Percentiles rank a stretch among this genome's conserved stretches.
Evolutionary conservation across 2,888 invertebrate species (phyloP).

Genomic region (Brachycybe producta): DNA sequence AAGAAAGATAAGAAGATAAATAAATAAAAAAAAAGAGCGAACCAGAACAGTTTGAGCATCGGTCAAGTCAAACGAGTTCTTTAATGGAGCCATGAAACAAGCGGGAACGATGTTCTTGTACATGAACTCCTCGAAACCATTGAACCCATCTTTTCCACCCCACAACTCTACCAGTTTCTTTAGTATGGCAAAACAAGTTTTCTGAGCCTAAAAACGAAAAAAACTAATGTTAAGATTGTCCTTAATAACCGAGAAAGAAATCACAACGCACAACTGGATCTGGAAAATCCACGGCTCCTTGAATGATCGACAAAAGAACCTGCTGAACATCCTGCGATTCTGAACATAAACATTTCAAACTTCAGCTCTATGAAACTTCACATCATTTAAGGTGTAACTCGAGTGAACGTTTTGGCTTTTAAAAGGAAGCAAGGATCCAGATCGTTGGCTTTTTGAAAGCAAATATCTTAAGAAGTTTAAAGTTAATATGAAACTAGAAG

Average conservation of each 20-base stretch:
- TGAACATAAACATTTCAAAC: slow-evolving; percentile 24
- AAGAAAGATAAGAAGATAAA: too few species aligned
- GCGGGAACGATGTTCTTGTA: slow-evolving; percentile 41
- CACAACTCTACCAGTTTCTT: slow-evolving; percentile 38
- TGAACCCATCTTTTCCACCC: slow-evolving; percentile 36
- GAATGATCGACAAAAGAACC: slow-evolving; percentile 38
- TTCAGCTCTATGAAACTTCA: too few species aligned
- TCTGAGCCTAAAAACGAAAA: slow-evolving; percentile 34
- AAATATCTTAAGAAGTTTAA: too few species aligned
- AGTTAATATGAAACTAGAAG: too few species aligned
- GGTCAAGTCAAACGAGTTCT: slow-evolving; percentile 38
- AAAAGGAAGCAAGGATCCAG: too few species aligned
- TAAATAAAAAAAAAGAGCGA: neutral
- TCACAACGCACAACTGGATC: slow-evolving; percentile 36
- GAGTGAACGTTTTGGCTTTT: too few species aligned
- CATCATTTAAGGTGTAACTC: too few species aligned
- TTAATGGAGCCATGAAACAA: slow-evolving; percentile 41
- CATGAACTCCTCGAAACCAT: slow-evolving; percentile 39
- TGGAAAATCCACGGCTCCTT: slow-evolving; percentile 39
- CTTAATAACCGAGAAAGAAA: neutral
- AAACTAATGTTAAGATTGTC: slow-evolving; percentile 2
- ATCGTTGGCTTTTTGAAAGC: too few species aligned
- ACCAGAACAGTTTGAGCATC: slow-evolving; percentile 41
- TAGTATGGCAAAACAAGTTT: slow-evolving; percentile 38
- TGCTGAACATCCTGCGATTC: slow-evolving; percentile 29